Base-by-base conservation (phyloP, 2,113 vertebrate genomes). In the Glaucidium brasilianum region DNA sequence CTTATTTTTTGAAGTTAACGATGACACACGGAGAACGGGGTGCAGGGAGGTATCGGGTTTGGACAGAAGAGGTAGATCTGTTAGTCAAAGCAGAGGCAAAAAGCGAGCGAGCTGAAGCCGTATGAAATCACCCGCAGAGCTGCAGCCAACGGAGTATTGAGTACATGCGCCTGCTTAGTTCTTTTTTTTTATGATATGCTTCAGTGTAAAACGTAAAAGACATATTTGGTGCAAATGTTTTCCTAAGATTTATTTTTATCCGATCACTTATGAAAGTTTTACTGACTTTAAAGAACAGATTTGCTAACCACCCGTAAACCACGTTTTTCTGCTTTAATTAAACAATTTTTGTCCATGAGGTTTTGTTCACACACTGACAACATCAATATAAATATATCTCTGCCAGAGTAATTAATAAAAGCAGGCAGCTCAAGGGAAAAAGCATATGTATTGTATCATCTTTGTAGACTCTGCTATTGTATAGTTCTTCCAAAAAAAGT, bases 281-380 rank as follows among this genome's bases (percentile, higher is more conserved):
- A 90, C 66, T 29, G 10, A 58, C 59, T 77, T 75, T 72, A 74
- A 86, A 80, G 78, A 85, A 37, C 78, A 35, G 80, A 47, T 68
- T 92, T 76, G 29, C 75, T 85, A 91, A 78, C 83, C 92, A 39
- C 90, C 76, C 39, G 3, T 92, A 92, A 96, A 81, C 78, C 87
- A 74, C 3, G 1, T 91, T 86, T 67, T n/a, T 62, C 84, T 94
- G 64, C 85, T 77, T 89, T 82, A 87, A 96, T 88, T 78, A 90
- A 68, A 56, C 87, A 35, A 5, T 71, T 89, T 91, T 78, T 84
- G 29, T 93, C 83, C 69, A 3, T 47, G 80, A 94, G 94, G 79
- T 87, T 95, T 63, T 75, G 49, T 95, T 95, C 94, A 53, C 76
- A 85, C 77, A 43, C 91, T 79, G 80, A 95, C 92, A 81, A 10